Conservation (phyloP, 2,797 vertebrate species). For the Tragopan temminckii region DNA sequence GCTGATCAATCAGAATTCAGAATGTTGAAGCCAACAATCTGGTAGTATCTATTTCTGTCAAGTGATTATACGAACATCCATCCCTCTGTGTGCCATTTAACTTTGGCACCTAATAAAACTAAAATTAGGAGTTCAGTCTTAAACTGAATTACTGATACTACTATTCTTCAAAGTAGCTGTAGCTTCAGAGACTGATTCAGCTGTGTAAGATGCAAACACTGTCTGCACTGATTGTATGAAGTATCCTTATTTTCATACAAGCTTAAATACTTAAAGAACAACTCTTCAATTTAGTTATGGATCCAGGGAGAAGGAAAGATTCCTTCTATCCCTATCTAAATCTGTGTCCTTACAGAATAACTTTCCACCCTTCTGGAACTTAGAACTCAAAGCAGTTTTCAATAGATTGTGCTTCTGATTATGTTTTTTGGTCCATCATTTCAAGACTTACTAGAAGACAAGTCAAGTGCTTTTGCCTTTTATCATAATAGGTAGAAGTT, state of each 20-base stretch:
- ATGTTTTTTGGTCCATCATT: background rate
- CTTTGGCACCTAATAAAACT: background rate
- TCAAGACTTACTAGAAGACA: background rate
- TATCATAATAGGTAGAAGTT: background rate
- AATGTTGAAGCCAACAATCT: background rate
- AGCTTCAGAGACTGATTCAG: background rate
- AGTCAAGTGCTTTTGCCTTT: background rate
- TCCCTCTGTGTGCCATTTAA: background rate
- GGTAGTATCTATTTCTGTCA: background rate
- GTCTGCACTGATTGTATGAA: background rate
- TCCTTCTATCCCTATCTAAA: background rate
- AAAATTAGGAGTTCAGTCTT: background rate
- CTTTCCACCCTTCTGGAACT: background rate
- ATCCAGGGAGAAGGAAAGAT: background rate
- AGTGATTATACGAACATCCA: background rate
- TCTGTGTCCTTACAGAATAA: background rate
- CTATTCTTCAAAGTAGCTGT: background rate
- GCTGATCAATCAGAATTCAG: background rate
- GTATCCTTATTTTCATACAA: background rate
- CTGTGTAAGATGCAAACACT: background rate
- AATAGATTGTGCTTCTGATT: background rate
- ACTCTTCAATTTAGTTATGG: background rate
- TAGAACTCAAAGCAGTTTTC: background rate
- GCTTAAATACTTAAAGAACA: background rate
- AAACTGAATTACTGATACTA: too few relatives aligned